These are phyloP conservation scores for Caenorhabditis remanei DNA, from an alignment of 1,140 invertebrate species.

Conservation along the genomic window DNA sequence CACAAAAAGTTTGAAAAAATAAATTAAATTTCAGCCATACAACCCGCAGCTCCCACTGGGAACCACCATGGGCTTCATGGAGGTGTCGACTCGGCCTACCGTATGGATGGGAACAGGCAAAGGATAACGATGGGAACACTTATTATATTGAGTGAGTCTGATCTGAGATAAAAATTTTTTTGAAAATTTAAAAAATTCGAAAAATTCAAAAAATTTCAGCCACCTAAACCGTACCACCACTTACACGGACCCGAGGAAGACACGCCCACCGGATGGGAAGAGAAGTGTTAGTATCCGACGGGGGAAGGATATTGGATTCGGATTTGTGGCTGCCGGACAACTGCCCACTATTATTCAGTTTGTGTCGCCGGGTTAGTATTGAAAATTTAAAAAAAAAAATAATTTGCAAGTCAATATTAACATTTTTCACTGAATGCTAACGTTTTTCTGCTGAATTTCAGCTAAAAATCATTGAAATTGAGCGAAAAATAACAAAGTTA, in stretches of 20 bases:
- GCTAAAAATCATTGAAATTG: too few species aligned
- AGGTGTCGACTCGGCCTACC: conserved; percentile 81
- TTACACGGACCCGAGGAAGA: conserved; percentile 85
- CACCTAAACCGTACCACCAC: conserved; percentile 91
- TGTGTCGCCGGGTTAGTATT: conserved; percentile 81
- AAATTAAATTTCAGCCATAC: conserved; percentile 68
- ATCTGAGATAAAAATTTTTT: conserved; percentile 71
- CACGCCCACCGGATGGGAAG: conserved; percentile 83
- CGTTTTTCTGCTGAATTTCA: too few species aligned
- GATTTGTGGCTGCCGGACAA: conserved; percentile 92
- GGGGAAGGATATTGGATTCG: conserved; percentile 86
- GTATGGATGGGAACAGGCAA: conserved; percentile 89
- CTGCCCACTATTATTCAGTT: conserved; percentile 89
- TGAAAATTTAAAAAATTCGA: neutral
- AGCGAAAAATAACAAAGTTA: neutral
- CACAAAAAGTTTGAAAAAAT: too few species aligned
- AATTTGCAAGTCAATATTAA: neutral
- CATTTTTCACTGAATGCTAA: too few species aligned
- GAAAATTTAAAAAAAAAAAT: neutral
- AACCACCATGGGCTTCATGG: conserved; percentile 67
- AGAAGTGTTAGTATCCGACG: conserved; percentile 84
- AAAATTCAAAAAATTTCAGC: conserved; percentile 80
- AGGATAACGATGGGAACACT: conserved; percentile 85
- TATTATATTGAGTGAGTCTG: conserved; percentile 90
- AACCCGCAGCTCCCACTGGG: conserved; percentile 66